Conservation (phyloP, 2,888 invertebrate genomes). For the Argynnis bischoffii region DNA sequence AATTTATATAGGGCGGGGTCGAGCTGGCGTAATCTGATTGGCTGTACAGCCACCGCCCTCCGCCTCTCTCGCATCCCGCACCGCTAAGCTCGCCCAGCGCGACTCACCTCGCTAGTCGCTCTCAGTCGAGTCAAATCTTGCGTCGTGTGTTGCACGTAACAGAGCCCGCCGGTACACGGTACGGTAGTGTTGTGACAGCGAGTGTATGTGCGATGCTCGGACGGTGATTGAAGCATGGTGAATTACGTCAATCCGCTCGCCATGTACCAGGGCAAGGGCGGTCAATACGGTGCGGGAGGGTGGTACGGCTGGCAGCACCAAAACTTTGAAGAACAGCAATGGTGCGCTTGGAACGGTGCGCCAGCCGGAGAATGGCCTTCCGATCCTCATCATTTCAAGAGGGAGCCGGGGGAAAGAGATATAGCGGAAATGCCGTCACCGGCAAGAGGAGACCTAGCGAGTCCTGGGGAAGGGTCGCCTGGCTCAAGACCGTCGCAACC, state of each 20-base stretch:
- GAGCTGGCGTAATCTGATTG: conserved; percentile 53
- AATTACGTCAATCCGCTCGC: conserved; percentile 87
- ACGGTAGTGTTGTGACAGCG: conserved; percentile 71
- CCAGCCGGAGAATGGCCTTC: conserved; percentile 77
- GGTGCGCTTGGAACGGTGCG: conserved; percentile 80
- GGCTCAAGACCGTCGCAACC: conserved; percentile 77
- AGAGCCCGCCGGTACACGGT: conserved; percentile 44
- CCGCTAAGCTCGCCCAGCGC: conserved; percentile 37
- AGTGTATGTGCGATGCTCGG: conserved; percentile 77
- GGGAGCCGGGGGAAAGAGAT: conserved; percentile 72
- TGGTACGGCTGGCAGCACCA: conserved; percentile 80
- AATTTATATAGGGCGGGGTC: conserved; percentile 41
- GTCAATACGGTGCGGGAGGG: conserved; percentile 72
- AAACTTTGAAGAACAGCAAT: conserved; percentile 82
- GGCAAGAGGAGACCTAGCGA: conserved; percentile 79
- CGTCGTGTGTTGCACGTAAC: conserved; percentile 54
- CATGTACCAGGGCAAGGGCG: conserved; percentile 86
- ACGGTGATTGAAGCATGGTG: conserved; percentile 85
- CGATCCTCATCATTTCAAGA: conserved; percentile 74
- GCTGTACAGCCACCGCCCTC: conserved; percentile 52
- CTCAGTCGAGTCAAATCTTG: conserved; percentile 67
- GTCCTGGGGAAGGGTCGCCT: conserved; percentile 80
- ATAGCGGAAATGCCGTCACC: conserved; percentile 75
- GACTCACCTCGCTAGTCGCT: conserved; percentile 38
- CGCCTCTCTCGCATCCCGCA: conserved; percentile 42